These are phyloP conservation scores for Epicampocera succincta DNA, from an alignment of 2,888 invertebrate genomes.

Conservation along the genomic window DNA sequence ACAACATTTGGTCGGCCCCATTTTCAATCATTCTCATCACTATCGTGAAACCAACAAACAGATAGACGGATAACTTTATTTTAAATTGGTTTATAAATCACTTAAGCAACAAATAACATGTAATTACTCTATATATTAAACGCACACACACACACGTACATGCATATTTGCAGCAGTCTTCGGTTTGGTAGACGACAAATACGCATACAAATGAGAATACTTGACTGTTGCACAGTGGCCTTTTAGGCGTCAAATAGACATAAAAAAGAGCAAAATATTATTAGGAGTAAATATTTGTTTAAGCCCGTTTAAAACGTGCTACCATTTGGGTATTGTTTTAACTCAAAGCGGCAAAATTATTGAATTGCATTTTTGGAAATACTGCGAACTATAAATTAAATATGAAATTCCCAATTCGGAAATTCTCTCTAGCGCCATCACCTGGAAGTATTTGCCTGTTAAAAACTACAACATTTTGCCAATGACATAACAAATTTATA, in stretches of 20 bases:
- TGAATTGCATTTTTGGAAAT: too few relatives aligned
- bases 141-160: neutral
- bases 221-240: conserved; percentile 42
- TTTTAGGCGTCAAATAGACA: neutral
- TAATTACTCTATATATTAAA: conserved; percentile 68
- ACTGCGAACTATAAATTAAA: too few relatives aligned
- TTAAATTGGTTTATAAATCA: conserved; percentile 70
- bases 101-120: conserved; percentile 68
- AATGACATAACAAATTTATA: too few relatives aligned
- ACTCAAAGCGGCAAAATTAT: too few relatives aligned
- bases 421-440: too few relatives aligned
- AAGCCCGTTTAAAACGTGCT: too few relatives aligned
- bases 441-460: too few relatives aligned
- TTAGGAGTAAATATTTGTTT: too few relatives aligned
- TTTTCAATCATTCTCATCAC: conserved; percentile 42
- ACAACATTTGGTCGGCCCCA: conserved; percentile 37
- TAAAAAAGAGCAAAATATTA: neutral
- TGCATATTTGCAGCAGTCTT: conserved; percentile 14
- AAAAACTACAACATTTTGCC: too few relatives aligned
- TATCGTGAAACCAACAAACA: conserved; percentile 21
- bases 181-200: conserved; percentile 10
- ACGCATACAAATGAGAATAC: conserved; percentile 46
- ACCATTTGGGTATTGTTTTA: too few relatives aligned
- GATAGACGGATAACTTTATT: conserved; percentile 67
- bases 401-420: too few relatives aligned